Evolutionary conservation across 1,140 invertebrate species (phyloP).

Genomic region (Drosophila persimilis): DNA sequence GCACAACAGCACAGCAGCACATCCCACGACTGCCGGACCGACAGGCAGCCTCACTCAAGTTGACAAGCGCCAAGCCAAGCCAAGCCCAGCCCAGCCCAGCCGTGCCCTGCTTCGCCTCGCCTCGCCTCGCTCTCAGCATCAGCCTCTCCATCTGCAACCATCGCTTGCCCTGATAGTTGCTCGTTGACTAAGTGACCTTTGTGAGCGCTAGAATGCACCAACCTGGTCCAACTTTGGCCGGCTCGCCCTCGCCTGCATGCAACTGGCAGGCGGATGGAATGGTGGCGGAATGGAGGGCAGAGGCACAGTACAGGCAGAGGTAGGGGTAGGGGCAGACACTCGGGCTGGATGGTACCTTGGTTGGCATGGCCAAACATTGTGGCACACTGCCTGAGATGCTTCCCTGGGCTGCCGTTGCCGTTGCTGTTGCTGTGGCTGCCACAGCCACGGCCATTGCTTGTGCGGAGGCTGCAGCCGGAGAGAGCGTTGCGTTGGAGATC

Average conservation of each 20-base stretch:
- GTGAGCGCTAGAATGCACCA: constrained; percentile 67
- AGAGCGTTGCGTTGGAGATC: constrained; percentile 50
- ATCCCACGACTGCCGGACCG: constrained; percentile 26
- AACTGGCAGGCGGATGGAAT: constrained; percentile 39
- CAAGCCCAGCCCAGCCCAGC: not conserved
- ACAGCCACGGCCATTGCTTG: too few relatives aligned
- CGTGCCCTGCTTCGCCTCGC: constrained; percentile 6
- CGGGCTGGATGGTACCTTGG: constrained; percentile 6
- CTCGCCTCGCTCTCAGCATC: constrained; percentile 47
- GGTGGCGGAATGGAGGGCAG: not conserved
- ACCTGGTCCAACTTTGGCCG: constrained; percentile 56
- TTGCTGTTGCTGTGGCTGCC: constrained; percentile 1
- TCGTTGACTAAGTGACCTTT: constrained; percentile 76
- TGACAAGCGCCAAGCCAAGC: constrained; percentile 54
- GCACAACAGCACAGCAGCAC: constrained; percentile 17
- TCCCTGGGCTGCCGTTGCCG: constrained; percentile 1
- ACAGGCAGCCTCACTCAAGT: constrained; percentile 61
- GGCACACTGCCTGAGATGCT: constrained; percentile 51
- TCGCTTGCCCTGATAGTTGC: constrained; percentile 63
- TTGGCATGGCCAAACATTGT: constrained; percentile 33
- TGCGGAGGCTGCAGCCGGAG: too few relatives aligned
- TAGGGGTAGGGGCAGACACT: constrained; percentile 11
- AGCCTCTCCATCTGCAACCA: constrained; percentile 32
- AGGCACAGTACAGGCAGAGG: not conserved
- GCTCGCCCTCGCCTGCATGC: constrained; percentile 40